Evolutionary conservation across 2,797 vertebrate genomes (phyloP), one percentile per base, ranked within the genome.

Genomic region (Mastacembelus armatus): DNA sequence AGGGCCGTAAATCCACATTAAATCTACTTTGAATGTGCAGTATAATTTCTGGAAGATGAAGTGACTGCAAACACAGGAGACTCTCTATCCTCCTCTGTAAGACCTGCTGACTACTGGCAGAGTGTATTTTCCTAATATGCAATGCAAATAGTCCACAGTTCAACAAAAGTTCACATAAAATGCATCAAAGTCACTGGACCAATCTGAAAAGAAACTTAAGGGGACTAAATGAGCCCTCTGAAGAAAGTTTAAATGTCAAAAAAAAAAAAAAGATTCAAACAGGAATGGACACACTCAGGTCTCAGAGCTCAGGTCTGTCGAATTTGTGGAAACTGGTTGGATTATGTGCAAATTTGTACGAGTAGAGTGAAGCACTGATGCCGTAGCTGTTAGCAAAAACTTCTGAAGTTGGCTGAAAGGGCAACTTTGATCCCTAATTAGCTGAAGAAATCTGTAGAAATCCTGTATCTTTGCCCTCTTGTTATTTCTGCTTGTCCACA

Each of bases 401-500:
- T 68, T 72, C 22, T 58, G 66, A 76, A 69, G 45, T 60, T 0
- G 26, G 49, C 43, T 49, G 35, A 12, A 67, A 29, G 2, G 4
- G 43, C 48, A 64, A 77, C 71, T 69, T 47, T 75, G 57, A 76
- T 62, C 65, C 27, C 62, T 78, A 85, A 85, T 84, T 84, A 86
- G 68, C 60, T 74, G 69, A 72, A 74, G 74, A 86, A 81, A 81
- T 75, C 60, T 68, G 62, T 30, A 56, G 75, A 72, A 81, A 78
- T 77, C 57, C 16, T 21, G 19, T 0, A 36, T 68, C 48, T 65
- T 54, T 81, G 59, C 55, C 71, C 74, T 75, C 66, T 67, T 35
- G 35, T 81, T 78, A 66, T 43, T 29, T 39, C 19, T 33, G 19
- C 45, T 32, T 42, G 52, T 74, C 71, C 19, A 40, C 49, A 30